Conservation (phyloP, 2,888 invertebrate genomes). For the Hedychridium roseum region DNA sequence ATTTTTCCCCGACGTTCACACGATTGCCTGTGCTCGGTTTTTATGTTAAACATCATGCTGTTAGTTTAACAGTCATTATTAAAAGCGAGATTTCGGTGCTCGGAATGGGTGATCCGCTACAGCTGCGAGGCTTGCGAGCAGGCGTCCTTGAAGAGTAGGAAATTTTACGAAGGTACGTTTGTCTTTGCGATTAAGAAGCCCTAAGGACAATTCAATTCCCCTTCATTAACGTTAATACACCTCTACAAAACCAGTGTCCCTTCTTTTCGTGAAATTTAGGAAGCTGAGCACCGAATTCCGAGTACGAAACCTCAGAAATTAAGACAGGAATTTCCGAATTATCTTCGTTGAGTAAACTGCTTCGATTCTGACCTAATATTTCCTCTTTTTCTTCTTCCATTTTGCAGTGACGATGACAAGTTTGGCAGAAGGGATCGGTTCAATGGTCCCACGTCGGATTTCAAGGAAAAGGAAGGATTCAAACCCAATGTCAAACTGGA, state of each 20-base stretch:
- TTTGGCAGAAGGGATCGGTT: slow-evolving; percentile 78
- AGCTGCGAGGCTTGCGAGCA: slow-evolving; percentile 33
- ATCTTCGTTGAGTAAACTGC: not conserved
- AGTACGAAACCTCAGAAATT: not conserved
- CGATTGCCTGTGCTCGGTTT: too few relatives aligned
- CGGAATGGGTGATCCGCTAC: slow-evolving; percentile 38
- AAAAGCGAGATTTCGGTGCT: slow-evolving; percentile 39
- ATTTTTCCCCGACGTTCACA: too few relatives aligned
- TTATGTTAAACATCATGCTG: slow-evolving; percentile 41
- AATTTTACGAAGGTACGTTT: slow-evolving; percentile 40
- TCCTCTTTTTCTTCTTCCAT: slow-evolving; percentile 1
- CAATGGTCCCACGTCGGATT: slow-evolving; percentile 87
- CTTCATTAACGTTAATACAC: too few relatives aligned
- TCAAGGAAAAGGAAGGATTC: slow-evolving; percentile 90
- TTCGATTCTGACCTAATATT: too few relatives aligned
- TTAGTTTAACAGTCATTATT: slow-evolving; percentile 39
- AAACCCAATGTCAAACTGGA: slow-evolving; percentile 94
- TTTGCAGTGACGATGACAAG: slow-evolving; percentile 78
- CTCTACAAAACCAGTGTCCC: too few relatives aligned
- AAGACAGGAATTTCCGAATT: not conserved
- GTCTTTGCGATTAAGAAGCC: slow-evolving; percentile 33
- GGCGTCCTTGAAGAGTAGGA: slow-evolving; percentile 35
- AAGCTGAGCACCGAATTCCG: slow-evolving; percentile 35
- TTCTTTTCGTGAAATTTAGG: too few relatives aligned
- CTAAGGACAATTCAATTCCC: not conserved